Conservation (phyloP, 2,888 invertebrate species). For the Xestobium rufovillosum region DNA sequence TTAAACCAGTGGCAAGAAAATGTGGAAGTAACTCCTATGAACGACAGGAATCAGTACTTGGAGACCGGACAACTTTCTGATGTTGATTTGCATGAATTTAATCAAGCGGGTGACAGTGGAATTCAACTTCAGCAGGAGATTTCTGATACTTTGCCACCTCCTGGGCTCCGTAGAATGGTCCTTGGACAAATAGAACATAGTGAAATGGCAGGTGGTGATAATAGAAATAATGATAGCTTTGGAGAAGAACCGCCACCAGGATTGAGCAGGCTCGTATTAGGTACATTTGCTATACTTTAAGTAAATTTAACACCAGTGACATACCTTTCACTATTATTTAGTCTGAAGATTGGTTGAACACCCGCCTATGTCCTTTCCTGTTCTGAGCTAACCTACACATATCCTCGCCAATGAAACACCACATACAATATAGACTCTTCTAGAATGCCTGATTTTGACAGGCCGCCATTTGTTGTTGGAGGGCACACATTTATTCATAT, state of each 20-base stretch:
- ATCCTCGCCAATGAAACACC: too few species aligned
- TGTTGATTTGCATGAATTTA: conserved; percentile 35
- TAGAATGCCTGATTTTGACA: too few species aligned
- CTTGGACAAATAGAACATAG: conserved; percentile 55
- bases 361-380: too few species aligned
- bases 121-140: conserved; percentile 19
- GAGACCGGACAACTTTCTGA: conserved; percentile 69
- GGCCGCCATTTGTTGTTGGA: too few species aligned
- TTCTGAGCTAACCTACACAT: too few species aligned
- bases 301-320: conserved; percentile 36
- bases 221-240: conserved; percentile 37
- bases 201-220: conserved; percentile 21
- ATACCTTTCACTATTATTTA: too few species aligned
- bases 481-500: too few species aligned
- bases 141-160: conserved; percentile 51
- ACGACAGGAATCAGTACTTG: conserved; percentile 67
- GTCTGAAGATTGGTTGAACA: too few species aligned
- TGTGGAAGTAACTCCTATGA: conserved; percentile 56
- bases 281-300: too few species aligned
- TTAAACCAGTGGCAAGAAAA: conserved; percentile 47
- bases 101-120: conserved; percentile 15
- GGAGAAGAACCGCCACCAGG: conserved; percentile 56
- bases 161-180: conserved; percentile 57
- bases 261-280: conserved; percentile 57
- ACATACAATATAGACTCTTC: too few species aligned